Conservation (phyloP, 2,113 vertebrate species). For the Acrocephalus kingi region DNA sequence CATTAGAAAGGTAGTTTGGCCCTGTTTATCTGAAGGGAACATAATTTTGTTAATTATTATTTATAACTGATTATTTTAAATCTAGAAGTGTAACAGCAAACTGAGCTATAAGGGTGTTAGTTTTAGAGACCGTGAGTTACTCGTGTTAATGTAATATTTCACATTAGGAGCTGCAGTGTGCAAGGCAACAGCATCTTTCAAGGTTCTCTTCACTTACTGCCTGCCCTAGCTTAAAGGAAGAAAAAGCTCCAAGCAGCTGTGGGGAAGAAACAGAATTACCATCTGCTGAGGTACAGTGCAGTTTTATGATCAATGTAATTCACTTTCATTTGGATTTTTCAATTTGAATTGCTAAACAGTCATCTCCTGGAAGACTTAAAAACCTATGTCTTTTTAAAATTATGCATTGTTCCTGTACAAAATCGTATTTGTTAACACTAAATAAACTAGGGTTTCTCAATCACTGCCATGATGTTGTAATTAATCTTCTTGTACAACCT, state of each 20-base stretch:
- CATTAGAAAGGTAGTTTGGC: not conserved
- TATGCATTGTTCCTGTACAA: not conserved
- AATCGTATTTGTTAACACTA: not conserved
- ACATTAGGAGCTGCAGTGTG: constrained; percentile 72
- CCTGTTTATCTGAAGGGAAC: not conserved
- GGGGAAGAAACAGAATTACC: not conserved
- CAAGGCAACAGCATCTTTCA: constrained; percentile 47
- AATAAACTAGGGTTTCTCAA: not conserved
- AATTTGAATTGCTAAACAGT: not conserved
- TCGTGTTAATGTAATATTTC: not conserved
- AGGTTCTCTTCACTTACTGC: not conserved
- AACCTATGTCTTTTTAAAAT: not conserved
- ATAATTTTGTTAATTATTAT: not conserved
- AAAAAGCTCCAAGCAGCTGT: not conserved
- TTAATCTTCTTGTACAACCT: not conserved
- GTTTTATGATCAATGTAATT: not conserved
- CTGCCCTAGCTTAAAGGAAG: not conserved
- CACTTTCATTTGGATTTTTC: not conserved
- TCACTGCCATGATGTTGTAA: not conserved
- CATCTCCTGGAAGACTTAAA: not conserved
- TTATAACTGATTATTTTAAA: not conserved
- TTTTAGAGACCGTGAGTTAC: not conserved
- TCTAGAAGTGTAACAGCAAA: not conserved
- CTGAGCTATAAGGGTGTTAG: not conserved
- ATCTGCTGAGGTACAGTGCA: not conserved